Base-by-base conservation (phyloP, 2,888 invertebrate species). In the Pandemis corylana region DNA sequence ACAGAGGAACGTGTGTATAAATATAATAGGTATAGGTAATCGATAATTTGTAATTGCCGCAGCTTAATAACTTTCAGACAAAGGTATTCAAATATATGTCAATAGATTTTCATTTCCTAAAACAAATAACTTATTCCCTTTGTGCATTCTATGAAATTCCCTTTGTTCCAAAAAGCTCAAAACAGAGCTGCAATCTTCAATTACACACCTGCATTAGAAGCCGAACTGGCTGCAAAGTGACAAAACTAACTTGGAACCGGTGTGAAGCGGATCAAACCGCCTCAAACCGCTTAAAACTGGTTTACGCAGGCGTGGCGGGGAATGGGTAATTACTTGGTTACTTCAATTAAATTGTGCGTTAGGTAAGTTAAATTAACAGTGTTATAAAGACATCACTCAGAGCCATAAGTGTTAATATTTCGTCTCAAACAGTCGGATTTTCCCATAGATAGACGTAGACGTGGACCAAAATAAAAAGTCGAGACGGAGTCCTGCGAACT, bases 181-280 rank as follows among this genome's bases (percentile, higher is more conserved):
- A n/a, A 15, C 53, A 41, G 67, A 67, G 53, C 51, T 71, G 71
- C 53, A 71, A 64, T 71, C 64, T 71, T 71, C 71, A 46, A 46
- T 64, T 71, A 64, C 53, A 12, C 51, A 15, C 51, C 44, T 53
- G 71, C 44, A 46, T 71, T 71, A 71, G 71, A 71, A 71, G 44
- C 71, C 56, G 7, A 62, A 62, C 62, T 61, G 68, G 15, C 42
- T 42, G 62, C 28, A 65, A 59, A 71, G 71, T 71, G 71, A 71
- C 71, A 71, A 71, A 71, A 71, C 71, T 59, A 65, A 71, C 64
- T 71, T 59, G 46, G 71, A 65, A 44, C 46, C 46, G 63, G 65
- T 36, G 56, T 56, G 71, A n/a, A 42, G 42, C 65, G 71, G 72
- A 66, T 72, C 72, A 72, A 72, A 67, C 72, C 61, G 72, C 72